phyloP scores from a whole-genome alignment of 2,113 vertebrate genomes.

The Mobula hypostoma region DNA sequence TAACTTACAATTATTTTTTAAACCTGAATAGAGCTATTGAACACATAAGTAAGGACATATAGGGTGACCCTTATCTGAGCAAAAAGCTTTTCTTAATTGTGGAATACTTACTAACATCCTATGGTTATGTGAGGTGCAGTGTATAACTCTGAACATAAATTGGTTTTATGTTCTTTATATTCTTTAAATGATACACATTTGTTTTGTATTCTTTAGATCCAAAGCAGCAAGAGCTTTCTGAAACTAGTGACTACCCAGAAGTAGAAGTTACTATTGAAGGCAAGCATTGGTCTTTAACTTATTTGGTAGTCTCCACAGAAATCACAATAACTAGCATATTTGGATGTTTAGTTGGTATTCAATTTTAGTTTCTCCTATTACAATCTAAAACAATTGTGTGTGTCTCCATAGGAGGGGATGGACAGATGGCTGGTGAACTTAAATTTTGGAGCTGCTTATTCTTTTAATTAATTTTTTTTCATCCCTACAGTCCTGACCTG shows the following conservation, averaged over 20 bases:
- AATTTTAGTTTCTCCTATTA: not conserved
- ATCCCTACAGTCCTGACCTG: not conserved
- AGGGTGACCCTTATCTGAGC: too few species aligned
- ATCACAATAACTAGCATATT: not conserved
- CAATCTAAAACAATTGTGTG: not conserved
- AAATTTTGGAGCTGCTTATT: not conserved
- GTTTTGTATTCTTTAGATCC: slow-evolving; percentile 54
- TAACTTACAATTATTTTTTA: too few species aligned
- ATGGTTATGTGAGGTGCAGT: too few species aligned
- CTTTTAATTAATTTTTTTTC: not conserved
- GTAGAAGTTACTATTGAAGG: slow-evolving; percentile 70
- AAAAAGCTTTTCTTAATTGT: too few species aligned
- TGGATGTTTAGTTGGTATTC: not conserved
- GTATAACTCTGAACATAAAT: not conserved
- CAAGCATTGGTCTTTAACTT: slow-evolving; percentile 42
- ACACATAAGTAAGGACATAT: too few species aligned
- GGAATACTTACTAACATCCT: too few species aligned
- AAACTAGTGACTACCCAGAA: slow-evolving; percentile 64
- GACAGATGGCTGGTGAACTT: too few species aligned
- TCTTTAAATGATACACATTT: not conserved
- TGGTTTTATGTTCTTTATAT: too few species aligned
- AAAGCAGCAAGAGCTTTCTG: slow-evolving; percentile 51
- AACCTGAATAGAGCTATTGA: too few species aligned
- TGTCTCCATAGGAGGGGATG: too few species aligned
- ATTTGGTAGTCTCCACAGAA: not conserved